Evolutionary conservation across 2,113 vertebrate species (phyloP).

Genomic region (Tauraco erythrolophus): DNA sequence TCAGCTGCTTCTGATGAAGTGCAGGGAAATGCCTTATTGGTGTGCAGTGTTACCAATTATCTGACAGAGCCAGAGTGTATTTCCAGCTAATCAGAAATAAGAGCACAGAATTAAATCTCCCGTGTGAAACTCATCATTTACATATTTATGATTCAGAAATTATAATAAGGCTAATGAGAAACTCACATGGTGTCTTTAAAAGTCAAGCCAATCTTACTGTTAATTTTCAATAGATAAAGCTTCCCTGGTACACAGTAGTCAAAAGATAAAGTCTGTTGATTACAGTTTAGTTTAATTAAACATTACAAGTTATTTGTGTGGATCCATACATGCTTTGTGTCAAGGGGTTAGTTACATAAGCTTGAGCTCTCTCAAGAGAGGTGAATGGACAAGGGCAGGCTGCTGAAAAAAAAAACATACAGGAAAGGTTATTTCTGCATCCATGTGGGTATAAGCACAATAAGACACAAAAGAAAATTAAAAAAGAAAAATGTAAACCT

Average conservation of each 20-base stretch:
- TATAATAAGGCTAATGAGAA: constrained; percentile 91
- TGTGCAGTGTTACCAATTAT: constrained; percentile 90
- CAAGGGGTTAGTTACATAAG: constrained; percentile 9
- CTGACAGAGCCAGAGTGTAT: constrained; percentile 81
- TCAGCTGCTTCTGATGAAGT: constrained; percentile 79
- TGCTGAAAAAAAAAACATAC: not conserved
- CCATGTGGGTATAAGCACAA: not conserved
- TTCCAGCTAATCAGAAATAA: constrained; percentile 89
- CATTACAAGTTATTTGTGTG: constrained; percentile 57
- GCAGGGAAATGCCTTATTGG: constrained; percentile 83
- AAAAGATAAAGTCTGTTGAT: constrained; percentile 70
- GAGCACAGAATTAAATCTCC: constrained; percentile 86
- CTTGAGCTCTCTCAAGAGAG: not conserved
- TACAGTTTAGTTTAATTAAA: constrained; percentile 76
- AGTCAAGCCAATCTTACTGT: constrained; percentile 79
- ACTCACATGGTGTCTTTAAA: constrained; percentile 77
- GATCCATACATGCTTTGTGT: not conserved
- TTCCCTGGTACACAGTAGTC: constrained; percentile 58
- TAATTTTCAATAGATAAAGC: constrained; percentile 77
- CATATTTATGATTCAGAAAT: constrained; percentile 90
- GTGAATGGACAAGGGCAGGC: not conserved
- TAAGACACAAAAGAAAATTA: not conserved
- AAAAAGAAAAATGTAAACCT: not conserved
- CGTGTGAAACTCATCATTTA: constrained; percentile 84
- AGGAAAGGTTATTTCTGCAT: not conserved